Evolutionary conservation across 2,888 invertebrate genomes (phyloP).

Genomic region (Caenorhabditis uteleia): DNA sequence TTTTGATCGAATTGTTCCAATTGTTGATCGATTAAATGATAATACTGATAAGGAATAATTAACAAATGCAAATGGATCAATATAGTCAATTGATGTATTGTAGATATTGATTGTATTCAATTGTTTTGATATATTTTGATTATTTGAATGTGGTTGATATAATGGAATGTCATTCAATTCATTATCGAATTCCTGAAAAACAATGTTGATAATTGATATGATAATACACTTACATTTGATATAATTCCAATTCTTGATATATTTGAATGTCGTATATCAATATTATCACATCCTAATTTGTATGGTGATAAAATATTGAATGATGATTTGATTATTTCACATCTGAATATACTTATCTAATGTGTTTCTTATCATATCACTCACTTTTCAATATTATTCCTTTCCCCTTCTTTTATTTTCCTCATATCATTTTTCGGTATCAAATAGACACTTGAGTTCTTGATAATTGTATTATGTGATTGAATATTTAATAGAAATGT

Average conservation of each 20-base stretch:
- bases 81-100: slow-evolving; percentile 25
- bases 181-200: neutral
- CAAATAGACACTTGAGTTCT: slow-evolving; percentile 11
- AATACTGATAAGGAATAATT: slow-evolving; percentile 21
- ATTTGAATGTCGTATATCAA: slow-evolving; percentile 16
- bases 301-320: slow-evolving; percentile 20
- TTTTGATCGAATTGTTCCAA: neutral
- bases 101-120: slow-evolving; percentile 11
- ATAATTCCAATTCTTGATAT: slow-evolving; percentile 17
- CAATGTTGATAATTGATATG: neutral
- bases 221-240: slow-evolving; percentile 6
- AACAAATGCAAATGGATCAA: slow-evolving; percentile 13
- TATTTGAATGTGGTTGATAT: too few species aligned
- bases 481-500: slow-evolving; percentile 20
- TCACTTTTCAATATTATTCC: too few species aligned
- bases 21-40: slow-evolving; percentile 7
- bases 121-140: neutral
- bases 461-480: slow-evolving; percentile 10
- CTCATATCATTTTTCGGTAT: slow-evolving; percentile 8
- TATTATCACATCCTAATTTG: slow-evolving; percentile 19
- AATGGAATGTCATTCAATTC: too few species aligned
- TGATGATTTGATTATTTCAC: slow-evolving; percentile 6
- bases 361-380: neutral
- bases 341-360: slow-evolving; percentile 15
- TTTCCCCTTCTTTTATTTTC: too few species aligned